Conservation (phyloP, 2,888 invertebrate genomes). For the Pristionchus mayeri region DNA sequence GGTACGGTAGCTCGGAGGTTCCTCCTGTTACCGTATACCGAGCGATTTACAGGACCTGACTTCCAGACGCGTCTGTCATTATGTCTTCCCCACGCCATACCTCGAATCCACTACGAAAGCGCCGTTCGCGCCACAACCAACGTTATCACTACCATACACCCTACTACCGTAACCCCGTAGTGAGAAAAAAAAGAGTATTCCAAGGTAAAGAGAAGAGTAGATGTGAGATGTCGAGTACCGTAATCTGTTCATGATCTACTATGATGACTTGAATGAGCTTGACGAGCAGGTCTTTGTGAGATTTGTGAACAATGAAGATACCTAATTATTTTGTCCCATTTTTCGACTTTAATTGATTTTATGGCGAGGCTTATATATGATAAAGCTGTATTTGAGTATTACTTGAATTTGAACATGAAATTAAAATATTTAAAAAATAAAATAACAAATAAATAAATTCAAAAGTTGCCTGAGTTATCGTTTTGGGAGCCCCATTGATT, state of each 20-base stretch:
- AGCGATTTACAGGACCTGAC: conserved; percentile 36
- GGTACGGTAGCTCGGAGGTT: not conserved
- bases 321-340: conserved; percentile 18
- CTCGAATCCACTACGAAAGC: not conserved
- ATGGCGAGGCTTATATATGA: conserved; percentile 19
- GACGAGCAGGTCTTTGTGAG: conserved; percentile 24
- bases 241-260: conserved; percentile 27
- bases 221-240: conserved; percentile 38
- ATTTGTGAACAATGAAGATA: not conserved
- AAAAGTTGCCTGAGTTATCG: too few relatives aligned
- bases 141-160: not conserved
- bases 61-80: conserved; percentile 28
- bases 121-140: conserved; percentile 1
- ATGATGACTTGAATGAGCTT: conserved; percentile 39
- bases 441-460: too few relatives aligned
- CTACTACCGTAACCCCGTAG: not conserved
- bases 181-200: not conserved
- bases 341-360: not conserved
- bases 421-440: too few relatives aligned
- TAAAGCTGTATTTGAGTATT: not conserved
- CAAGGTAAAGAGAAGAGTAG: not conserved
- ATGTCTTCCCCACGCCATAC: conserved; percentile 44
- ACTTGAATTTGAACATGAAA: too few relatives aligned
- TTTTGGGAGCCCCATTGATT: too few relatives aligned
- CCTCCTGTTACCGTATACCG: not conserved